phyloP scores from a whole-genome alignment of 2,797 vertebrate genomes.

The Pseudopleuronectes americanus region DNA sequence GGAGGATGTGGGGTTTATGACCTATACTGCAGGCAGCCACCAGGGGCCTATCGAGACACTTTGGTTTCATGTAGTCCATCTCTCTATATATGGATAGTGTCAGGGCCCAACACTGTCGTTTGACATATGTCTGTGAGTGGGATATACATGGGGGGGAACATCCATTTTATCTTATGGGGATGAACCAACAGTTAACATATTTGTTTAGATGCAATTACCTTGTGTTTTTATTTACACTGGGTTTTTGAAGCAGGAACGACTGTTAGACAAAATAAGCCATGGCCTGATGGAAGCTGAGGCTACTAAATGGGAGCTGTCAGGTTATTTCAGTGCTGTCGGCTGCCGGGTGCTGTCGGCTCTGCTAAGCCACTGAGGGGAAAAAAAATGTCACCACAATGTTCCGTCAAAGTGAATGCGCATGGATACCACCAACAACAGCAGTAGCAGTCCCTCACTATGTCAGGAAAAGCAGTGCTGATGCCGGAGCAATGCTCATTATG shows the following conservation, averaged over 20 bases:
- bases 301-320: conserved; percentile 37
- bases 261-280: conserved; percentile 21
- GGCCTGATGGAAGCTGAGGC: conserved; percentile 19
- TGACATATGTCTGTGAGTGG: too few relatives aligned
- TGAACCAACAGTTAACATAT: conserved; percentile 7
- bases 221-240: conserved; percentile 1
- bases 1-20: too few relatives aligned
- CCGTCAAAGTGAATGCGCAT: conserved; percentile 39
- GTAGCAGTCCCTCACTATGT: conserved; percentile 19
- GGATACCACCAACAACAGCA: conserved; percentile 37
- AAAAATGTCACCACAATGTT: conserved; percentile 44
- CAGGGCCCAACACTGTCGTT: too few relatives aligned
- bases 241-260: conserved; percentile 6
- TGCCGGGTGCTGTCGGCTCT: conserved; percentile 42
- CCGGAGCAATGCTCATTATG: conserved; percentile 18
- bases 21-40: too few relatives aligned
- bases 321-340: conserved; percentile 27
- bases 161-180: not conserved
- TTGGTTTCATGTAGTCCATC: too few relatives aligned
- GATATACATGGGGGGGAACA: not conserved
- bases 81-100: too few relatives aligned
- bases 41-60: too few relatives aligned
- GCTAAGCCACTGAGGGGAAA: conserved; percentile 10
- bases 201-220: not conserved
- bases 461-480: conserved; percentile 14